These are phyloP conservation scores for Harpagoxenus sublaevis DNA, from an alignment of 2,888 invertebrate species.

Conservation along the genomic window DNA sequence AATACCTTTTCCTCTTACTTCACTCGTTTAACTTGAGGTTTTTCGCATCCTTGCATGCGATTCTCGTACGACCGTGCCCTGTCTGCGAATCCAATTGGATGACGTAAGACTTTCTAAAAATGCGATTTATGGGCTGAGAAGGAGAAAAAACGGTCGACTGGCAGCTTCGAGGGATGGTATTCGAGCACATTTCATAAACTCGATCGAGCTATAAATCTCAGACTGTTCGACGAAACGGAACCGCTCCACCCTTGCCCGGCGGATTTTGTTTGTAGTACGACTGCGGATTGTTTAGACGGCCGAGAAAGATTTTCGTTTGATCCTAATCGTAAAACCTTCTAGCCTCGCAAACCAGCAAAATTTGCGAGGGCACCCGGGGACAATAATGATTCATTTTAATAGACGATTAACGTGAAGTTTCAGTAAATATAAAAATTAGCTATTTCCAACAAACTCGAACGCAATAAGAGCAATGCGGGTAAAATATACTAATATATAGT, in stretches of 20 bases:
- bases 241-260: not conserved
- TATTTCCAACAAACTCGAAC: not conserved
- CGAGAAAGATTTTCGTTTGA: constrained; percentile 46
- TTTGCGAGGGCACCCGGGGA: not conserved
- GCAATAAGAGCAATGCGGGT: not conserved
- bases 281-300: constrained; percentile 31
- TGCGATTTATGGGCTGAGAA: constrained; percentile 39
- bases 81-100: constrained; percentile 18
- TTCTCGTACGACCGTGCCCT: not conserved
- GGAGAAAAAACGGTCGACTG: constrained; percentile 40
- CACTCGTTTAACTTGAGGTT: not conserved
- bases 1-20: not conserved
- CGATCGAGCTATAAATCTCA: constrained; percentile 44
- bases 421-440: not conserved
- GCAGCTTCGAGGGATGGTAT: constrained; percentile 25
- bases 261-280: constrained; percentile 44
- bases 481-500: too few relatives aligned
- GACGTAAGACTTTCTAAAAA: constrained; percentile 59
- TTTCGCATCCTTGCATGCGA: not conserved
- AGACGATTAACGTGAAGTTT: not conserved
- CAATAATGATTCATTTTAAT: not conserved
- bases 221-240: constrained; percentile 34
- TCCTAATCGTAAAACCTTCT: constrained; percentile 30
- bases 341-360: not conserved
- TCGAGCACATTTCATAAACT: constrained; percentile 40